A percentile compares a stretch with the other conserved stretches of the same genome.
Conservation (phyloP, 2,113 vertebrate genomes). For the Monopterus albus region DNA sequence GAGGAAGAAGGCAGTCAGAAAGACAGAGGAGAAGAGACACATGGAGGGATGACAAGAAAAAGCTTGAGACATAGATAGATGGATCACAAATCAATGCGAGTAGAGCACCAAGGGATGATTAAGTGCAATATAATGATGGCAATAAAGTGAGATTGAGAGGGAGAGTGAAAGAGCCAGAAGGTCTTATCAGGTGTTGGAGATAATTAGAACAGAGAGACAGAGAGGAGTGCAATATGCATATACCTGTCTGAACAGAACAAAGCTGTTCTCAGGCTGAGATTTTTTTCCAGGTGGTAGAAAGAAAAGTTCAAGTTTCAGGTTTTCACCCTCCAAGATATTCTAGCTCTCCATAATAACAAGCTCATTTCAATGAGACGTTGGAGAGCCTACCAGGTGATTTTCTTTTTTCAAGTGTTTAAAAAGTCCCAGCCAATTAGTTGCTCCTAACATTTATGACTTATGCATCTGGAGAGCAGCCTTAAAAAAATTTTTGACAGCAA, state of each 20-base stretch:
- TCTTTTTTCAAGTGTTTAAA: constrained; percentile 16
- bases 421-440: constrained; percentile 34
- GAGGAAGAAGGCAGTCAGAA: background rate
- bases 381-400: constrained; percentile 3
- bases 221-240: constrained; percentile 13
- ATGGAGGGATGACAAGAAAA: background rate
- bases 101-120: constrained; percentile 45
- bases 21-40: background rate
- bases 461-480: background rate
- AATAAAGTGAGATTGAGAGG: constrained; percentile 52
- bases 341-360: constrained; percentile 6
- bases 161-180: constrained; percentile 19
- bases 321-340: constrained; percentile 24
- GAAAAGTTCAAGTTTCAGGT: constrained; percentile 29
- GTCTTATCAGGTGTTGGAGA: constrained; percentile 57
- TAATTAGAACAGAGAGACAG: constrained; percentile 53
- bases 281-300: constrained; percentile 16
- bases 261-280: constrained; percentile 7
- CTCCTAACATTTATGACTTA: constrained; percentile 24
- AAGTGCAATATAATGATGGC: constrained; percentile 57
- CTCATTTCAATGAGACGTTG: background rate
- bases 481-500: background rate
- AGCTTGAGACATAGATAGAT: background rate
- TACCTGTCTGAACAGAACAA: constrained; percentile 39
- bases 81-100: constrained; percentile 12